Conservation (phyloP, 2,888 invertebrate species). For the Malthinus flaveolus region DNA sequence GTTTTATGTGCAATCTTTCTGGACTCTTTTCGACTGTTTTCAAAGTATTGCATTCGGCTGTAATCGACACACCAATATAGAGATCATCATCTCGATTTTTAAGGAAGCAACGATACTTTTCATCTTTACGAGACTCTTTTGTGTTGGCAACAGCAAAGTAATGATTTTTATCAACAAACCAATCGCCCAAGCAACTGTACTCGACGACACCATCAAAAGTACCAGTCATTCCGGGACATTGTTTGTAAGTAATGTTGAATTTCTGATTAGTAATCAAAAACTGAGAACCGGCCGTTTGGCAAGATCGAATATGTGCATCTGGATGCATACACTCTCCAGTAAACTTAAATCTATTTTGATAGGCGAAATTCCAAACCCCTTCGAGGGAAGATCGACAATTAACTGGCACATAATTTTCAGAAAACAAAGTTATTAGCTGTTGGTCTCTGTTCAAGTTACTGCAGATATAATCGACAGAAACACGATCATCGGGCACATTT, state of each 20-base stretch:
- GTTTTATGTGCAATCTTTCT: conserved; percentile 82
- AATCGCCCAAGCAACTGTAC: conserved; percentile 91
- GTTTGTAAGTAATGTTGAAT: conserved; percentile 91
- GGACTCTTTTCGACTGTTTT: conserved; percentile 94
- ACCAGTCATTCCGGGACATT: conserved; percentile 86
- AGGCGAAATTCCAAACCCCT: conserved; percentile 94
- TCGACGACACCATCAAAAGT: conserved; percentile 91
- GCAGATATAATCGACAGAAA: conserved; percentile 79
- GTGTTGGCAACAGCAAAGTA: conserved; percentile 97
- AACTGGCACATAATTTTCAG: conserved; percentile 86
- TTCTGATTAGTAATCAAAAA: conserved; percentile 96
- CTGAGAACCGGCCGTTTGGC: conserved; percentile 94
- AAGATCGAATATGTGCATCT: conserved; percentile 88
- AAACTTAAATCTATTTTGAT: conserved; percentile 80
- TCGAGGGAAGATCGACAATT: conserved; percentile 92
- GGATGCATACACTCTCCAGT: conserved; percentile 90
- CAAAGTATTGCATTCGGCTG: conserved; percentile 89
- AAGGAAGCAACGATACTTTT: conserved; percentile 91
- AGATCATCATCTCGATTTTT: conserved; percentile 93
- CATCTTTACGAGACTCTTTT: conserved; percentile 92
- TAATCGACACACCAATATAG: conserved; percentile 89
- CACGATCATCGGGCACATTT: conserved; percentile 65
- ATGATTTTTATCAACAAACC: conserved; percentile 95
- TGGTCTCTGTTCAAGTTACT: conserved; percentile 74
- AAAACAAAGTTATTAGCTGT: conserved; percentile 82